Conservation (phyloP, 2,113 vertebrate genomes). For the Vulpes vulpes region DNA sequence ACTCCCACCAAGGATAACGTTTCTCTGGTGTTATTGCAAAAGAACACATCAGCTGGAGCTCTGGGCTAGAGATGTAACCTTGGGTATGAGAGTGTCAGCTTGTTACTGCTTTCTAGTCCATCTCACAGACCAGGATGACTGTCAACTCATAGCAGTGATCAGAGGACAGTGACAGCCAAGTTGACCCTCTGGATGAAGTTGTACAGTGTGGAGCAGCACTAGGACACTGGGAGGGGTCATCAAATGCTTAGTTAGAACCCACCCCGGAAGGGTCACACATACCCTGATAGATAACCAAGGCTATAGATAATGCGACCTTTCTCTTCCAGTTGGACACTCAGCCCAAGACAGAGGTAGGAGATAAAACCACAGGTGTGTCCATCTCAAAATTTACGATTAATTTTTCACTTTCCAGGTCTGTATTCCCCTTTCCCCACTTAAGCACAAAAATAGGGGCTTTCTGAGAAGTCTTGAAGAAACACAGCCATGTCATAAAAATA, state of each 20-base stretch:
- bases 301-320: not conserved
- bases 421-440: too few species aligned
- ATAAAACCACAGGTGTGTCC: not conserved
- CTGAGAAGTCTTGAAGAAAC: not conserved
- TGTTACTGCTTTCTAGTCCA: slow-evolving; percentile 5
- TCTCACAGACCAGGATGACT: not conserved
- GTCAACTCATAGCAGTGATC: not conserved
- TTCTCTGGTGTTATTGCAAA: not conserved
- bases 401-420: not conserved
- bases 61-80: not conserved
- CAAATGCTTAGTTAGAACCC: not conserved
- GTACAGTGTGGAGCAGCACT: fast-evolving
- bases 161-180: not conserved
- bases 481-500: not conserved
- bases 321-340: not conserved
- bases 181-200: fast-evolving
- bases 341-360: not conserved
- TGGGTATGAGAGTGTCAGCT: not conserved
- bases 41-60: not conserved
- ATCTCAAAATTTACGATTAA: not conserved
- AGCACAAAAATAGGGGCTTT: not conserved
- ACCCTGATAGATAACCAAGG: not conserved
- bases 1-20: not conserved
- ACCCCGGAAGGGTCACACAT: not conserved
- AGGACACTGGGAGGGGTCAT: not conserved